Conservation (phyloP, 2,113 vertebrate species). For the Cyanoderma ruficeps region DNA sequence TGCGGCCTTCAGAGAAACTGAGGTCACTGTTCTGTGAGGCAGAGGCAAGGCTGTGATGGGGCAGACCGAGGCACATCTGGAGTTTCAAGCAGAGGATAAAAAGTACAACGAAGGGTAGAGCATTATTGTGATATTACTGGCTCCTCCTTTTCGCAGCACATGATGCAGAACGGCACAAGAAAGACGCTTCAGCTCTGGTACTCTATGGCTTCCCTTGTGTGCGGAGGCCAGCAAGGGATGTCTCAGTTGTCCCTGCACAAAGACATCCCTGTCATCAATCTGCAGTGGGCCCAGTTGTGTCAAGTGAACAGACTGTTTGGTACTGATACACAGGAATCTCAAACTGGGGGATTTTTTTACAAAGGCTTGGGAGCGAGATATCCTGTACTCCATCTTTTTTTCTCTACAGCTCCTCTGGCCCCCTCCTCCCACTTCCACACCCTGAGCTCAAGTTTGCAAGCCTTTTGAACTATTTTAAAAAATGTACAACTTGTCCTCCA, state of each 20-base stretch:
- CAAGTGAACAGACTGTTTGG: neutral
- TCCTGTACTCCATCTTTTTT: constrained; percentile 17
- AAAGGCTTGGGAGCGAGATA: neutral
- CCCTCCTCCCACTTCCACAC: constrained; percentile 56
- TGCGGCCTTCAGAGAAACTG: neutral
- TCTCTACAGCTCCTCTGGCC: neutral
- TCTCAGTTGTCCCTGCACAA: neutral
- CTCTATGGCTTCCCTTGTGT: fast-evolving
- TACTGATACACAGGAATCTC: neutral
- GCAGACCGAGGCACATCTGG: neutral
- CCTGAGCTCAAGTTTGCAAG: constrained; percentile 17
- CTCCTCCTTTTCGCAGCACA: neutral
- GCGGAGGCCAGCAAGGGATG: neutral
- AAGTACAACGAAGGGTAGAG: neutral
- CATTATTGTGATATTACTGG: neutral
- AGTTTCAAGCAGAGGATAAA: neutral
- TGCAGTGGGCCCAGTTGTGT: fast-evolving
- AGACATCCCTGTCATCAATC: neutral
- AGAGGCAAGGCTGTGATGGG: neutral
- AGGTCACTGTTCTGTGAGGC: neutral
- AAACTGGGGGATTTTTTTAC: neutral
- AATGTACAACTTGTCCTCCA: constrained; percentile 57
- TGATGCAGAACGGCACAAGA: neutral
- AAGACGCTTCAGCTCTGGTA: neutral
- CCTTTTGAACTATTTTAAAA: constrained; percentile 68